Evolutionary conservation across 2,888 invertebrate genomes (phyloP), one percentile per base, ranked within the genome.

Genomic region (Drosophila mayaguana): DNA sequence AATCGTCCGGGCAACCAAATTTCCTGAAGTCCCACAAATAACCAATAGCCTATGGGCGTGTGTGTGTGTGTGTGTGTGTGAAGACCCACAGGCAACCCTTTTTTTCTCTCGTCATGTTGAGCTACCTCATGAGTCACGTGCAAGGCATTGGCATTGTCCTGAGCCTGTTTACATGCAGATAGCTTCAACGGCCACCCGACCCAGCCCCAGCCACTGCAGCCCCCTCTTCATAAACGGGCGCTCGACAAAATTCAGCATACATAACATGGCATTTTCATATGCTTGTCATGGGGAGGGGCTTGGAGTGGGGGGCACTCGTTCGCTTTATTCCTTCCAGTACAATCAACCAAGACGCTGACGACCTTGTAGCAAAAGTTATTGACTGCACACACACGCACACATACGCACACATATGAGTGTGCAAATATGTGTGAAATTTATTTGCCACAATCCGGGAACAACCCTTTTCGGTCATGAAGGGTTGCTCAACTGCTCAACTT

Each of bases 341-440:
- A 85, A 88, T 88, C 88, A 84, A 73, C 79, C 74, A 77, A 78
- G 81, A 80, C 82, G 79, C 50, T 68, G 77, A 62, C 79, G 88
- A 83, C 88, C 83, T 84, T 88, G 83, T 72, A 67, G 50, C 66
- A 67, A 80, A 81, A 83, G 72, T 85, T 88, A 88, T 50, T 50
- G 50, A 50, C 50, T 50, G 32, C 78, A 78, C 74, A 81, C 53
- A 71, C 42, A 34, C 57, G 57, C 45, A 50, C 68, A 42, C 77
- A 80, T 71, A 81, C 53, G 25, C 51, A 50, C 51, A 54, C 28
- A 59, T 65, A 56, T 68, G 73, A 73, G 76, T 82, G 88, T 83
- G 88, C 88, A 89, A 88, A 88, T 88, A 88, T 89, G 89, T 89
- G 86, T 86, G 82, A 86, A 86, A 86, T 86, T 86, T 87, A 81